phyloP scores from a whole-genome alignment of 1,140 invertebrate genomes.

The Penaeus indicus region DNA sequence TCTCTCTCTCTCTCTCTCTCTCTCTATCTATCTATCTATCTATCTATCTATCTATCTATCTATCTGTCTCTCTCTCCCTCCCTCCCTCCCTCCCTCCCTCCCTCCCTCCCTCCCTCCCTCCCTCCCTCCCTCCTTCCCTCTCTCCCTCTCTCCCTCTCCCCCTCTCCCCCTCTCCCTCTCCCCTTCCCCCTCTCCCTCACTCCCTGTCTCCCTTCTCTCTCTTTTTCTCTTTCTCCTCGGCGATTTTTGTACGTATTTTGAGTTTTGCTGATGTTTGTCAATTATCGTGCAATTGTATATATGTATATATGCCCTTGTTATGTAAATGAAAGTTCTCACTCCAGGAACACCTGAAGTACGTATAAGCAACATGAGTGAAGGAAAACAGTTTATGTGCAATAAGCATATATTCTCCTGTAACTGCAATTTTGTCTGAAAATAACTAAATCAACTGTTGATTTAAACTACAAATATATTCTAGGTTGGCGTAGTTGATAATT shows the following conservation, averaged over 20 bases:
- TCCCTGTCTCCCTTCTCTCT: not conserved
- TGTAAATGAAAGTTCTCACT: too few species aligned
- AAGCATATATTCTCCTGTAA: too few species aligned
- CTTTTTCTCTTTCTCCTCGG: not conserved
- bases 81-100: conserved; percentile 12
- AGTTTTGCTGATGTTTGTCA: not conserved
- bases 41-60: not conserved
- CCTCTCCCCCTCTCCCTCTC: not conserved
- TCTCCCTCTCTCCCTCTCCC: conserved; percentile 1
- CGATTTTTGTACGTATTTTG: not conserved
- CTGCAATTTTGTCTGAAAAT: too few species aligned
- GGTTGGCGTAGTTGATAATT: too few species aligned
- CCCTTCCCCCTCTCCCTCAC: not conserved
- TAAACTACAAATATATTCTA: too few species aligned
- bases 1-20: not conserved
- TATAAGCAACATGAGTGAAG: too few species aligned
- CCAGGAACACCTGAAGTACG: too few species aligned
- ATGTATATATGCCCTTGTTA: too few species aligned
- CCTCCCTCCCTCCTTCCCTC: not conserved
- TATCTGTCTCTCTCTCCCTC: not conserved
- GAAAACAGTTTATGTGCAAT: too few species aligned
- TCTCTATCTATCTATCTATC: not conserved
- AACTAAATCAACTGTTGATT: too few species aligned
- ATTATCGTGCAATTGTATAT: too few species aligned
- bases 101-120: conserved; percentile 4